A percentile compares a stretch with the other conserved stretches of the same genome.
These are phyloP conservation scores for Encarsia formosa DNA, from an alignment of 2,888 invertebrate genomes.

Conservation along the genomic window DNA sequence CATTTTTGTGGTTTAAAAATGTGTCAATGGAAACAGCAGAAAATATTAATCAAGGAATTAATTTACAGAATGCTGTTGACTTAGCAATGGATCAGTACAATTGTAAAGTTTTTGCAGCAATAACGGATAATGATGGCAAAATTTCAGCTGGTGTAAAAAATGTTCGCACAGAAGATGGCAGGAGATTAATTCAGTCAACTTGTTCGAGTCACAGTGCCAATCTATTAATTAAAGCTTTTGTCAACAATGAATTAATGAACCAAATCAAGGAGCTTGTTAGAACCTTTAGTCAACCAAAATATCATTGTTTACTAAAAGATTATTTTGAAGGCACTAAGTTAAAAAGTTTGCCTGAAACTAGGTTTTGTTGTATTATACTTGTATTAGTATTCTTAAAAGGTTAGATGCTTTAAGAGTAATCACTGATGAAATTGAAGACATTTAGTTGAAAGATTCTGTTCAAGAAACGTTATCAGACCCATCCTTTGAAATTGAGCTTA, in stretches of 20 bases:
- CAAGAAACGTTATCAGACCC: background rate
- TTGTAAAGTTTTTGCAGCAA: background rate
- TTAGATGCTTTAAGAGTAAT: background rate
- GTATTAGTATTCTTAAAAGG: background rate
- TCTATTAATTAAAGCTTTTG: background rate
- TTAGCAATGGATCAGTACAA: background rate
- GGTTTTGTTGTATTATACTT: background rate
- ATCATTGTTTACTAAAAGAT: background rate
- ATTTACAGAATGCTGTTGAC: background rate
- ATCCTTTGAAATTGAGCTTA: too few species aligned
- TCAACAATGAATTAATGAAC: background rate
- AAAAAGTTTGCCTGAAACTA: background rate
- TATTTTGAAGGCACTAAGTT: background rate
- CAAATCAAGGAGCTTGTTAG: background rate
- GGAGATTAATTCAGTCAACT: background rate
- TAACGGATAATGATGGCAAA: background rate
- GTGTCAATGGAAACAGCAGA: background rate
- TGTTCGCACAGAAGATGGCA: background rate
- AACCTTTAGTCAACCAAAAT: background rate
- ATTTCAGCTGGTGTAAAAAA: background rate
- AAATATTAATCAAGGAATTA: background rate
- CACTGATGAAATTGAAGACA: background rate
- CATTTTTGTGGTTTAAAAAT: background rate
- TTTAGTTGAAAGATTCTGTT: background rate
- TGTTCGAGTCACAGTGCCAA: background rate